A percentile compares a stretch with the other conserved stretches of the same genome.
phyloP scores from a whole-genome alignment of 2,888 invertebrate species.

The Exocentrus adspersus region DNA sequence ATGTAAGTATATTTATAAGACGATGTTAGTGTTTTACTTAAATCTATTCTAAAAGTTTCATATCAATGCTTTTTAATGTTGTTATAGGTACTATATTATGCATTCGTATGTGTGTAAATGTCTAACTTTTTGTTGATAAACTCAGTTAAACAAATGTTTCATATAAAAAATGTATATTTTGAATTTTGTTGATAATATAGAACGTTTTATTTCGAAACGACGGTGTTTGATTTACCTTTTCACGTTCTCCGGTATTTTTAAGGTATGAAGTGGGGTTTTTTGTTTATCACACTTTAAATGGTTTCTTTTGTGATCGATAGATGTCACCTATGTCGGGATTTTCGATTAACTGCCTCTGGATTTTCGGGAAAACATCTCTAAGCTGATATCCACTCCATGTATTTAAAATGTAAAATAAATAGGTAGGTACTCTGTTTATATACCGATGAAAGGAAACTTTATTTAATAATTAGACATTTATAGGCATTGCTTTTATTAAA shows the following conservation, averaged over 20 bases:
- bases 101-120: slow-evolving; percentile 6
- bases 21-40: slow-evolving; percentile 22
- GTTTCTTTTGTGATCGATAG: too few species aligned
- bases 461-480: too few species aligned
- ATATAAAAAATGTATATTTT: slow-evolving; percentile 11
- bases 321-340: too few species aligned
- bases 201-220: slow-evolving; percentile 7
- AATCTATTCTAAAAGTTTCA: slow-evolving; percentile 20
- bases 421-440: too few species aligned
- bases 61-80: slow-evolving; percentile 24
- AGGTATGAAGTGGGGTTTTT: neutral
- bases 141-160: slow-evolving; percentile 1
- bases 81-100: neutral
- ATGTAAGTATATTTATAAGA: slow-evolving; percentile 21
- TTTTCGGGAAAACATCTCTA: too few species aligned
- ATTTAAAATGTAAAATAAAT: too few species aligned
- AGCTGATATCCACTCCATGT: too few species aligned
- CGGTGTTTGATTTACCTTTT: too few species aligned
- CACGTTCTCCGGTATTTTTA: neutral
- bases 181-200: slow-evolving; percentile 13
- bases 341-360: too few species aligned
- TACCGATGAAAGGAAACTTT: too few species aligned
- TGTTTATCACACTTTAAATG: too few species aligned
- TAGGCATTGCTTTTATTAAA: too few species aligned
- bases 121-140: slow-evolving; percentile 2